These are phyloP conservation scores for Galaxea fascicularis DNA, from an alignment of 92 coral and sea anemone species.

Conservation along the genomic window DNA sequence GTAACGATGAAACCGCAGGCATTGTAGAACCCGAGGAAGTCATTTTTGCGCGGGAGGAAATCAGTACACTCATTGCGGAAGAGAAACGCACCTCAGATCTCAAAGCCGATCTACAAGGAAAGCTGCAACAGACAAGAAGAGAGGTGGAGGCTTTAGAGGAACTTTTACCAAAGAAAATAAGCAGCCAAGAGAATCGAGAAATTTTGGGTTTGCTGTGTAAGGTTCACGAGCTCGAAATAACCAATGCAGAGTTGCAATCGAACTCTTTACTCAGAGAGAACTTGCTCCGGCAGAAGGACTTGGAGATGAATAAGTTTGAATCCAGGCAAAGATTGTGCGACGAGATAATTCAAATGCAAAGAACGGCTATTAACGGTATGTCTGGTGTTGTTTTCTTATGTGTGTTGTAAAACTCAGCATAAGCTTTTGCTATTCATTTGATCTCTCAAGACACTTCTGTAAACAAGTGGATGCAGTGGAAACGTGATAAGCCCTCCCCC, in stretches of 20 bases:
- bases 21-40: conserved; percentile 87
- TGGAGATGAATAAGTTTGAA: conserved; percentile 80
- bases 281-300: conserved; percentile 80
- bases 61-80: conserved; percentile 78
- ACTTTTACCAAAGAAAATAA: conserved; percentile 83
- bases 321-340: conserved; percentile 88
- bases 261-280: conserved; percentile 83
- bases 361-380: conserved; percentile 81
- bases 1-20: conserved; percentile 25
- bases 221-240: conserved; percentile 88
- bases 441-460: no score
- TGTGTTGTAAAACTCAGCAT: neutral
- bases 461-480: no score
- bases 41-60: conserved; percentile 85
- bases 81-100: conserved; percentile 78
- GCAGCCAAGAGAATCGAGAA: conserved; percentile 89
- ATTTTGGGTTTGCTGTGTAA: conserved; percentile 83
- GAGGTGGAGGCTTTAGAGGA: conserved; percentile 90
- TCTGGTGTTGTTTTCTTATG: neutral
- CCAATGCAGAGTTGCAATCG: conserved; percentile 87
- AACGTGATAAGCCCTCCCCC: no score
- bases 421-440: no score
- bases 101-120: conserved; percentile 77
- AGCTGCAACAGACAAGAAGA: conserved; percentile 79
- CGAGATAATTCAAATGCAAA: conserved; percentile 87